phyloP scores from a whole-genome alignment of 2,113 vertebrate genomes.

The Pangasianodon hypophthalmus region DNA sequence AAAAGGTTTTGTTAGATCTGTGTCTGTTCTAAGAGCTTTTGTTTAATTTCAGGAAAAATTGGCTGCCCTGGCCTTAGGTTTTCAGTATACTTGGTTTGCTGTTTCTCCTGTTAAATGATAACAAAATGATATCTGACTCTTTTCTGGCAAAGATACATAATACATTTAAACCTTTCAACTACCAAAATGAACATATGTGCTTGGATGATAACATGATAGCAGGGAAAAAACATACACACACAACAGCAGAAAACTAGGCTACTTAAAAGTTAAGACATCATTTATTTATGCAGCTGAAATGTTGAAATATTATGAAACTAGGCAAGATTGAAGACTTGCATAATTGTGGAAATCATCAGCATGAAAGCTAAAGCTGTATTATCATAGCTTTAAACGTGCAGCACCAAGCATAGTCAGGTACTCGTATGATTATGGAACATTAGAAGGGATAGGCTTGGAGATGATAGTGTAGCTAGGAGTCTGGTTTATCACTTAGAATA shows the following conservation, averaged over 20 bases:
- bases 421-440: neutral
- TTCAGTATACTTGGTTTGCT: neutral
- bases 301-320: neutral
- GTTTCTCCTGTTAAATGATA: neutral
- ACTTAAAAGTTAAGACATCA: neutral
- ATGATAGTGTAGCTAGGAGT: neutral
- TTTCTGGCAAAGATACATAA: neutral
- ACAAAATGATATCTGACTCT: neutral
- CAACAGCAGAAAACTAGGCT: neutral
- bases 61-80: neutral
- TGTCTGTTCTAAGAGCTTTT: neutral
- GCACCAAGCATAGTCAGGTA: neutral
- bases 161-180: neutral
- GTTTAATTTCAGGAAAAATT: neutral
- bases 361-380: neutral
- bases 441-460: neutral
- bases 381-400: neutral
- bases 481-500: neutral
- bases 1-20: neutral
- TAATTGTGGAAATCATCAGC: constrained; percentile 8
- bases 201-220: neutral
- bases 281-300: constrained; percentile 2
- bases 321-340: neutral
- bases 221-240: neutral
- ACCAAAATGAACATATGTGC: neutral